Evolutionary conservation across 2,797 vertebrate genomes (phyloP), one percentile per base, ranked within the genome.

Genomic region (Sus cebifrons): DNA sequence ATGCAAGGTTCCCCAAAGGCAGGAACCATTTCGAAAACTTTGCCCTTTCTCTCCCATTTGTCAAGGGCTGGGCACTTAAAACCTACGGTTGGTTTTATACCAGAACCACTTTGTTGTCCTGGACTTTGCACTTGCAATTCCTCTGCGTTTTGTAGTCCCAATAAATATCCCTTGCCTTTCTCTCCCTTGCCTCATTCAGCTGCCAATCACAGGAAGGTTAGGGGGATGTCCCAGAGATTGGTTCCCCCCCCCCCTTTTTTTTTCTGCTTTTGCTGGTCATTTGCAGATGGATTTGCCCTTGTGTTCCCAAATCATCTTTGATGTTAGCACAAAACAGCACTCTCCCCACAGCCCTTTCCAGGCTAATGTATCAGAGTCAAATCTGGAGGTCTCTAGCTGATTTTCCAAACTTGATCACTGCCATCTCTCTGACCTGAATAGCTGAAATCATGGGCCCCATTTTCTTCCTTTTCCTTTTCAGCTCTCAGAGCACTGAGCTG

Each of bases 221-320:
- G 44, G 3, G 11, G 20, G 6, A 6, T 32, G 15, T 71, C 62
- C 54, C 16, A 12, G 83, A 71, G 32, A 73, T 29, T 2, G 20
- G 20, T 2, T 32, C 32, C 52, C n/a, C n/a, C 64, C 44, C 9
- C 44, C 44, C 9, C 6, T 49, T 49, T 14, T 21, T 29, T n/a
- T 23, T 13, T 20, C 12, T 52, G 68, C 87, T 79, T 86, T 92
- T 52, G 73, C 70, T 32, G 9, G 18, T 29, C 68, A 14, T 88
- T 92, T 70, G 32, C 65, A 86, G 91, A 95, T 94, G 62, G 74
- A 86, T 95, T 92, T 86, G 91, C 89, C 70, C 78, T 86, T 71
- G 21, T 67, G 58, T 82, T 96, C 82, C 89, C 86, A 94, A 91
- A 93, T 89, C 75, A 25, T 52, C 93, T 96, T 86, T 92, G 71